phyloP scores from a whole-genome alignment of 2,888 invertebrate genomes.

The Octodonta nipae region DNA sequence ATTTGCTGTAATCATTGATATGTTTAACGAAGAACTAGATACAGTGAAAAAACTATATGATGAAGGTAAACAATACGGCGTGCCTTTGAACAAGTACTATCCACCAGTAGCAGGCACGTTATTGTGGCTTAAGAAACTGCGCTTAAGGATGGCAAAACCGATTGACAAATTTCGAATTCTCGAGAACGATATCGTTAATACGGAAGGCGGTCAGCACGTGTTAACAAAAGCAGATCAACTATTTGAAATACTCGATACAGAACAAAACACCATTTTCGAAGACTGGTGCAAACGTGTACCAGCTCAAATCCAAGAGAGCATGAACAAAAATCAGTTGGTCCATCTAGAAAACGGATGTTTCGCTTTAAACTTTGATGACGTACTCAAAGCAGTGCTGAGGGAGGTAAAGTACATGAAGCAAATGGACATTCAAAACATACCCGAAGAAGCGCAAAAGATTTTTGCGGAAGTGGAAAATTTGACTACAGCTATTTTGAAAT shows the following conservation, averaged over 20 bases:
- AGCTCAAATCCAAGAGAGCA: conserved; percentile 46
- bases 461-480: conserved; percentile 58
- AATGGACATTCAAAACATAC: conserved; percentile 48
- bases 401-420: conserved; percentile 56
- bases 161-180: conserved; percentile 48
- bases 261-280: conserved; percentile 49
- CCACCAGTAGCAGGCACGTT: conserved; percentile 61
- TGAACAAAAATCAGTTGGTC: conserved; percentile 48
- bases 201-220: conserved; percentile 42
- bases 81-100: conserved; percentile 50
- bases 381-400: conserved; percentile 58
- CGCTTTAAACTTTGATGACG: conserved; percentile 52
- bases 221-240: conserved; percentile 54
- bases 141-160: conserved; percentile 43
- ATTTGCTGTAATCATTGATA: conserved; percentile 49
- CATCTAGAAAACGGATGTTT: conserved; percentile 38
- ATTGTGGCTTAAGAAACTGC: conserved; percentile 57
- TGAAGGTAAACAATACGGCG: conserved; percentile 38
- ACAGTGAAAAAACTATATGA: conserved; percentile 50
- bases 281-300: conserved; percentile 59
- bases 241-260: conserved; percentile 46
- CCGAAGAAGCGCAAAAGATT: conserved; percentile 47
- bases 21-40: conserved; percentile 53
- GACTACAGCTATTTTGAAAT: conserved; percentile 33
- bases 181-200: conserved; percentile 49